A percentile compares a stretch with the other conserved stretches of the same genome.
Conservation (phyloP, 2,113 vertebrate genomes). For the Hippocampus barbouri region DNA sequence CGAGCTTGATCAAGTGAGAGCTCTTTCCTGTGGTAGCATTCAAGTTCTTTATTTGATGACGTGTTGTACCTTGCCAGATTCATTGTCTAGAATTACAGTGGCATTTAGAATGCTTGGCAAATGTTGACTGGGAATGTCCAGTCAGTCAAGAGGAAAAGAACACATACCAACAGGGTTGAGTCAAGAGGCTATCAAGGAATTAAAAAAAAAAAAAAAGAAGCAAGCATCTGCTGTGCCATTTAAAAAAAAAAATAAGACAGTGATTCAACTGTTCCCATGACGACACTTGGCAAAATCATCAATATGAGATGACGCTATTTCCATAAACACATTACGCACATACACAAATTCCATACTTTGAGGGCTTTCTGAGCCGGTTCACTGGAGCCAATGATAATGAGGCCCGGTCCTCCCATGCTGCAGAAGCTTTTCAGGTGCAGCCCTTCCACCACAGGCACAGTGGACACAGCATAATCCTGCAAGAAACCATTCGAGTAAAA, state of each 20-base stretch:
- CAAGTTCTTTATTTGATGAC: slow-evolving; percentile 29
- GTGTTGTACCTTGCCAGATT: neutral
- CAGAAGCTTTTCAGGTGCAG: slow-evolving; percentile 96
- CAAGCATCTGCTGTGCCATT: slow-evolving; percentile 25
- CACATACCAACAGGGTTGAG: slow-evolving; percentile 23
- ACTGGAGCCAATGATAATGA: slow-evolving; percentile 91
- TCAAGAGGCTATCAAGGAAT: slow-evolving; percentile 18
- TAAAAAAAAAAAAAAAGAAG: slow-evolving; percentile 17
- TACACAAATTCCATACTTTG: slow-evolving; percentile 76
- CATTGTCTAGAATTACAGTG: slow-evolving; percentile 42
- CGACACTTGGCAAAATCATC: slow-evolving; percentile 9
- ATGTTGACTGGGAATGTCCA: slow-evolving; percentile 41
- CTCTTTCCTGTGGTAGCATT: slow-evolving; percentile 23
- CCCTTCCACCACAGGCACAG: slow-evolving; percentile 79
- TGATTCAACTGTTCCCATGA: slow-evolving; percentile 37
- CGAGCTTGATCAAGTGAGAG: slow-evolving; percentile 28
- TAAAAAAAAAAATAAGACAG: slow-evolving; percentile 9
- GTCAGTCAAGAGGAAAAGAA: slow-evolving; percentile 17
- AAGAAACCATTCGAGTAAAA: slow-evolving; percentile 26
- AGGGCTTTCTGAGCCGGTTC: slow-evolving; percentile 91
- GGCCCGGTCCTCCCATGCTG: slow-evolving; percentile 96
- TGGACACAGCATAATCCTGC: slow-evolving; percentile 89
- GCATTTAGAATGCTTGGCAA: slow-evolving; percentile 38
- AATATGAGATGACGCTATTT: slow-evolving; percentile 2
- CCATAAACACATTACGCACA: slow-evolving; percentile 21